Percentiles rank a stretch among this genome's conserved stretches.
These are phyloP conservation scores for Siphamia tubifer DNA, from an alignment of 2,113 vertebrate species.

Conservation along the genomic window DNA sequence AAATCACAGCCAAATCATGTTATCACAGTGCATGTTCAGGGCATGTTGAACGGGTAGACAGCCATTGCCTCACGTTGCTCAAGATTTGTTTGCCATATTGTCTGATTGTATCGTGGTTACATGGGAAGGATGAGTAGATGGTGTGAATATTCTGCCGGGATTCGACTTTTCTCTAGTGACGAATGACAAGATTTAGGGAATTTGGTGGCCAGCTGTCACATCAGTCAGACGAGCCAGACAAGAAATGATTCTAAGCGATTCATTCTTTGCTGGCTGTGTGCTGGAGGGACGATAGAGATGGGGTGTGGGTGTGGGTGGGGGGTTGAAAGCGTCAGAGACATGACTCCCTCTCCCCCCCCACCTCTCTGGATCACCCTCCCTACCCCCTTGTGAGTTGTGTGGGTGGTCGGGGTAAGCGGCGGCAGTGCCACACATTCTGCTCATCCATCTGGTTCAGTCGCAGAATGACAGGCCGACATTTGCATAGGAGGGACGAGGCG, in stretches of 20 bases:
- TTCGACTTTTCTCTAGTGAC: slow-evolving; percentile 49
- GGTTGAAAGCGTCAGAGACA: slow-evolving; percentile 39
- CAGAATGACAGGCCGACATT: slow-evolving; percentile 66
- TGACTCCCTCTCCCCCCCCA: slow-evolving; percentile 17
- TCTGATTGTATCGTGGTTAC: slow-evolving; percentile 9
- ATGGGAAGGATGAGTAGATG: not conserved
- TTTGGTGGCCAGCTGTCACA: slow-evolving; percentile 69
- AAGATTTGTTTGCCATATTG: slow-evolving; percentile 54
- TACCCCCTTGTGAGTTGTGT: not conserved
- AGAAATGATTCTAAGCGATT: slow-evolving; percentile 71
- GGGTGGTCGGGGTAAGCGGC: slow-evolving; percentile 11
- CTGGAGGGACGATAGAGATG: slow-evolving; percentile 51
- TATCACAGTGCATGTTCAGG: not conserved
- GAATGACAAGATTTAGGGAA: slow-evolving; percentile 61
- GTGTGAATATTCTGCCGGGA: slow-evolving; percentile 18
- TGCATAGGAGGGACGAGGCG: slow-evolving; percentile 50
- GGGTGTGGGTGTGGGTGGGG: slow-evolving; percentile 20
- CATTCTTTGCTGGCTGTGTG: slow-evolving; percentile 54
- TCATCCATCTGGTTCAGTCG: slow-evolving; percentile 68
- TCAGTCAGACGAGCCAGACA: slow-evolving; percentile 55
- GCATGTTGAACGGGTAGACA: not conserved
- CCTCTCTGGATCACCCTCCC: no score
- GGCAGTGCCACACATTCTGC: slow-evolving; percentile 61
- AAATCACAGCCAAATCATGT: not conserved
- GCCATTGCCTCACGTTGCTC: not conserved